Percentiles rank a stretch among this genome's conserved stretches.
These are phyloP conservation scores for Oceanodroma leucorhoa DNA, from an alignment of 2,797 vertebrate genomes.

Conservation along the genomic window DNA sequence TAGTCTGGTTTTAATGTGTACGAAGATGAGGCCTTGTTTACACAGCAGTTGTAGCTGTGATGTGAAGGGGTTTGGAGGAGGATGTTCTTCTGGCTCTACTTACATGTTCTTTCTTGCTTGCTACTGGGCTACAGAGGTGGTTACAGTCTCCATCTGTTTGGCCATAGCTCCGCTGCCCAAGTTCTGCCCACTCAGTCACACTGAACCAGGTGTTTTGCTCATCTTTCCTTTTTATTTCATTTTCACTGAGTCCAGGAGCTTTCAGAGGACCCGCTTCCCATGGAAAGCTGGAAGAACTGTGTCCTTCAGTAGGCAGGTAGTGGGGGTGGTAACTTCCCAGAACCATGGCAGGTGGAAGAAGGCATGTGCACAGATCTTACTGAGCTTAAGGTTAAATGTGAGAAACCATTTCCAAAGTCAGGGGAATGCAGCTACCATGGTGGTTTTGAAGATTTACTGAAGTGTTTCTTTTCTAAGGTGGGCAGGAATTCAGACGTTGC, in stretches of 20 bases:
- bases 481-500: not conserved
- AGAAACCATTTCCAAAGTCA: not conserved
- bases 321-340: not conserved
- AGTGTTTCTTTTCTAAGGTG: not conserved
- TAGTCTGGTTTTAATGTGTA: not conserved
- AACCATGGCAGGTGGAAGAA: not conserved
- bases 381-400: not conserved
- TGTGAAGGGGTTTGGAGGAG: not conserved
- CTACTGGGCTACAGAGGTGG: rapidly evolving
- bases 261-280: not conserved
- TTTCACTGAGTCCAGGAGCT: not conserved
- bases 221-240: not conserved
- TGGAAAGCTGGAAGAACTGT: not conserved
- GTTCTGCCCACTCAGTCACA: not conserved
- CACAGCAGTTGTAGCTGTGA: not conserved
- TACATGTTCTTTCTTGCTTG: not conserved
- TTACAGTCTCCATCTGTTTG: not conserved
- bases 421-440: not conserved
- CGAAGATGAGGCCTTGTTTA: not conserved
- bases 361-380: not conserved
- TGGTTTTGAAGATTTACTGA: not conserved
- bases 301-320: not conserved
- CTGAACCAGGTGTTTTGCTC: not conserved
- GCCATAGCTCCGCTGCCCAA: not conserved
- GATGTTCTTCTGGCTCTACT: not conserved